Conservation (phyloP, 2,888 invertebrate genomes). For the Sicus ferrugineus region DNA sequence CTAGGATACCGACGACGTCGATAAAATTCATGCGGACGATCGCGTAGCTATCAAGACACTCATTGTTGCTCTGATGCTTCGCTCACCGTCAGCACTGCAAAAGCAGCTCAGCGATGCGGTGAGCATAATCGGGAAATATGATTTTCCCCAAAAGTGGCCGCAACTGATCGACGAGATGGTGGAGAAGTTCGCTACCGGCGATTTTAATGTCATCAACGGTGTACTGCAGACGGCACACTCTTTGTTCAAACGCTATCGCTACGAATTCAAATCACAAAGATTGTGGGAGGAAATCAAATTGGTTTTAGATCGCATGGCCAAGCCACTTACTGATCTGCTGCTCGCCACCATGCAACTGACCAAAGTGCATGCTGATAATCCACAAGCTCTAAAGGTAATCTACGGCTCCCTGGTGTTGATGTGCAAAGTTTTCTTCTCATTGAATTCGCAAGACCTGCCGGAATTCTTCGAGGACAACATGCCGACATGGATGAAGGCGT, state of each 20-base stretch:
- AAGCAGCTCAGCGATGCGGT: conserved; percentile 95
- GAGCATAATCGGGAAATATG: conserved; percentile 93
- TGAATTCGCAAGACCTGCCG: conserved; percentile 97
- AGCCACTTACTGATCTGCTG: conserved; percentile 91
- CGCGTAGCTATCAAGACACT: conserved; percentile 81
- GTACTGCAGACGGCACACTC: conserved; percentile 95
- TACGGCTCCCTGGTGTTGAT: conserved; percentile 88
- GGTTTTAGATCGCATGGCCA: conserved; percentile 92
- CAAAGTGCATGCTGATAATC: conserved; percentile 79
- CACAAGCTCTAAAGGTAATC: conserved; percentile 82
- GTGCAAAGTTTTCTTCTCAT: conserved; percentile 94
- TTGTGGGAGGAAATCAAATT: conserved; percentile 98
- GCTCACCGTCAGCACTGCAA: conserved; percentile 88
- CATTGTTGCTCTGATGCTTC: conserved; percentile 92
- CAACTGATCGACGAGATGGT: conserved; percentile 93
- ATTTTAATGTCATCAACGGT: conserved; percentile 94
- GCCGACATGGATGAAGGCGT: conserved; percentile 92
- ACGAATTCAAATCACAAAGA: conserved; percentile 92
- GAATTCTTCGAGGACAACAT: conserved; percentile 99
- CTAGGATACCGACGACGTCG: conserved; percentile 74
- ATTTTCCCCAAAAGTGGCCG: conserved; percentile 98
- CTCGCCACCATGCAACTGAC: conserved; percentile 87
- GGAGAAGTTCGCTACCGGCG: conserved; percentile 86
- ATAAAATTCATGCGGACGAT: conserved; percentile 83
- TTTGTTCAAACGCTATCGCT: conserved; percentile 93